These are phyloP conservation scores for Eledona agricola DNA, from an alignment of 2,888 invertebrate species.

Conservation along the genomic window DNA sequence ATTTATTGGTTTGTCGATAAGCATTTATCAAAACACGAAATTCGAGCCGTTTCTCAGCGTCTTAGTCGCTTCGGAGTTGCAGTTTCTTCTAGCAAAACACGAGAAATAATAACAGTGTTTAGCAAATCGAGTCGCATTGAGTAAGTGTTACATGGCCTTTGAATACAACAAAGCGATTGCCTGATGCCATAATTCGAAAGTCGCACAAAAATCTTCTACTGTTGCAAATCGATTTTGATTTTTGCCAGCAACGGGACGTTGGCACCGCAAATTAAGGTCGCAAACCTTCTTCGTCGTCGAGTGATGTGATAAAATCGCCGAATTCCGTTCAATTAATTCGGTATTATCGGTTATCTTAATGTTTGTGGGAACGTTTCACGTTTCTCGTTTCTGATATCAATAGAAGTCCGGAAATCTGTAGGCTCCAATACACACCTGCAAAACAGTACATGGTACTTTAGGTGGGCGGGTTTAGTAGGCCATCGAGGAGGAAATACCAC, in stretches of 20 bases:
- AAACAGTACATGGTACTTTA: constrained; percentile 6
- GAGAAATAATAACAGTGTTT: constrained; percentile 14
- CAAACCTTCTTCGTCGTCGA: constrained; percentile 14
- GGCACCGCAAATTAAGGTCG: constrained; percentile 20
- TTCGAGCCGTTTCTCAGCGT: too few relatives aligned
- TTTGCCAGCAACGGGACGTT: constrained; percentile 9
- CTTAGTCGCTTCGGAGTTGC: constrained; percentile 7
- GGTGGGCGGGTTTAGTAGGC: constrained; percentile 25
- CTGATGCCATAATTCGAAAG: too few relatives aligned
- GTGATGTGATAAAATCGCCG: not conserved
- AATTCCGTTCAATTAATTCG: too few relatives aligned
- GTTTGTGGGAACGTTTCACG: too few relatives aligned
- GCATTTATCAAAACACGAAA: too few relatives aligned
- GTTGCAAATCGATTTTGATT: constrained; percentile 5
- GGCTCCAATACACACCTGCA: constrained; percentile 23
- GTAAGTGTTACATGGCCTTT: constrained; percentile 33
- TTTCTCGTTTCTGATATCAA: too few relatives aligned
- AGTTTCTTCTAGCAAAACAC: not conserved
- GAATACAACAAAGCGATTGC: too few relatives aligned
- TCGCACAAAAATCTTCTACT: too few relatives aligned
- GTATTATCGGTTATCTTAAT: too few relatives aligned
- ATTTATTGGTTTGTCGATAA: too few relatives aligned
- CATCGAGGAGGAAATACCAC: constrained; percentile 32
- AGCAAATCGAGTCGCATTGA: constrained; percentile 7
- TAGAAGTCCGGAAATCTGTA: constrained; percentile 1